phyloP scores from a whole-genome alignment of 1,140 invertebrate species.

The Ceratoteleas bidentatus region DNA sequence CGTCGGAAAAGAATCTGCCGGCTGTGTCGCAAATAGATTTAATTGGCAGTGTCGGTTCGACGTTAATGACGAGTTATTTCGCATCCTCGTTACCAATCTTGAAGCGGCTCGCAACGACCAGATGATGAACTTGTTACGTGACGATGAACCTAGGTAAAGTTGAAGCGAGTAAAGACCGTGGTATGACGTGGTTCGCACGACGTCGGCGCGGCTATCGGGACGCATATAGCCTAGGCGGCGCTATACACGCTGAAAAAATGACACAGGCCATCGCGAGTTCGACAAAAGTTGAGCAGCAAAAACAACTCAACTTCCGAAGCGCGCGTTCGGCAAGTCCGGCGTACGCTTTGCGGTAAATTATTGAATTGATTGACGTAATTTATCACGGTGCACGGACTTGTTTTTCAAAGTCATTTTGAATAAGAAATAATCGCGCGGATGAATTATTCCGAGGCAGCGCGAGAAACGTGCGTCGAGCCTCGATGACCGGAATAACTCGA shows the following conservation, averaged over 20 bases:
- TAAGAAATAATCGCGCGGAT: not conserved
- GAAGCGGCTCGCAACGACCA: not conserved
- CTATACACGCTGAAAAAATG: slow-evolving; percentile 15
- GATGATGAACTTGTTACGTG: slow-evolving; percentile 12
- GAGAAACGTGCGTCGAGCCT: too few species aligned
- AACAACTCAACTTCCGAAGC: slow-evolving; percentile 26
- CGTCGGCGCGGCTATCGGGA: slow-evolving; percentile 15
- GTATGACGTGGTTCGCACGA: slow-evolving; percentile 27
- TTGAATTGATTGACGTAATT: slow-evolving; percentile 17
- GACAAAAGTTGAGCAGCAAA: slow-evolving; percentile 19
- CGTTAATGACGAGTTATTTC: not conserved
- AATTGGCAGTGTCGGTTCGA: not conserved
- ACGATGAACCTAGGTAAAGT: slow-evolving; percentile 10
- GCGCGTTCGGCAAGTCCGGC: not conserved
- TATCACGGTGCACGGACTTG: not conserved
- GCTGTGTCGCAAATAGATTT: not conserved
- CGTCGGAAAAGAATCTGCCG: not conserved
- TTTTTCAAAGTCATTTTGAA: slow-evolving; percentile 10
- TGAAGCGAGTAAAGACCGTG: slow-evolving; percentile 15
- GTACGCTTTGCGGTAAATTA: slow-evolving; percentile 2
- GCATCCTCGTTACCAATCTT: not conserved
- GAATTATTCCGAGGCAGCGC: too few species aligned
- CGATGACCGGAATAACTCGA: slow-evolving; percentile 1
- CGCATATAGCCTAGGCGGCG: slow-evolving; percentile 13
- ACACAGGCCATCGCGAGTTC: slow-evolving; percentile 9